These are phyloP conservation scores for Euspilapteryx auroguttella DNA, from an alignment of 2,888 invertebrate species.

Conservation along the genomic window DNA sequence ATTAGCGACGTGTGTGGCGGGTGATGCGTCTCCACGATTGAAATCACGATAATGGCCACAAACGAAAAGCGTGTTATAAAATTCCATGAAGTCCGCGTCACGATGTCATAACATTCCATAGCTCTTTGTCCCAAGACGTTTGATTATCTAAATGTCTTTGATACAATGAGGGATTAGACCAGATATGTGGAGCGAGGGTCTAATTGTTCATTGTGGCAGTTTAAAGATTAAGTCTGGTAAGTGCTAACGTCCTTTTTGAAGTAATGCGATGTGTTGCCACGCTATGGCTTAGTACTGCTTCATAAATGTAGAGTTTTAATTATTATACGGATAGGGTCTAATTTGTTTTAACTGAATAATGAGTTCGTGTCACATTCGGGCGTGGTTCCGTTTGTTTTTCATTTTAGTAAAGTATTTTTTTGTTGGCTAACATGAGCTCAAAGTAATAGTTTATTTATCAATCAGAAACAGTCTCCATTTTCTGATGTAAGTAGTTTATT, in stretches of 20 bases:
- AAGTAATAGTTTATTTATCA: no score
- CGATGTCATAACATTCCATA: constrained; percentile 18
- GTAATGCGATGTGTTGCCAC: constrained; percentile 9
- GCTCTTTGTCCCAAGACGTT: constrained; percentile 18
- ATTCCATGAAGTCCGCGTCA: constrained; percentile 37
- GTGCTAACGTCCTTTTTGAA: constrained; percentile 3
- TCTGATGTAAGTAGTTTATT: no score
- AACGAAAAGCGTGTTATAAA: constrained; percentile 35
- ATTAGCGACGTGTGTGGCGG: constrained; percentile 44
- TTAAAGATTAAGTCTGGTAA: constrained; percentile 8
- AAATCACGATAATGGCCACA: constrained; percentile 42
- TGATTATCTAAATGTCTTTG: constrained; percentile 45
- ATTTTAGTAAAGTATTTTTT: no score
- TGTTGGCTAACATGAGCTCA: no score
- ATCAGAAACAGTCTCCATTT: no score
- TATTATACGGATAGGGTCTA: no score
- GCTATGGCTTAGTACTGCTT: no score
- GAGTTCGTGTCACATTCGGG: no score
- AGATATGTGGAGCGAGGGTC: constrained; percentile 13
- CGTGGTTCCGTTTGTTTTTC: no score
- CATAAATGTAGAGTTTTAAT: no score
- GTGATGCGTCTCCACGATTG: constrained; percentile 39
- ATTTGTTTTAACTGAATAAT: no score
- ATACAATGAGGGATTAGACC: constrained; percentile 29
- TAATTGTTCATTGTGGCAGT: constrained; percentile 29